These are phyloP conservation scores for Rhegmatorhina hoffmannsi DNA, from an alignment of 2,113 vertebrate species.

Conservation along the genomic window DNA sequence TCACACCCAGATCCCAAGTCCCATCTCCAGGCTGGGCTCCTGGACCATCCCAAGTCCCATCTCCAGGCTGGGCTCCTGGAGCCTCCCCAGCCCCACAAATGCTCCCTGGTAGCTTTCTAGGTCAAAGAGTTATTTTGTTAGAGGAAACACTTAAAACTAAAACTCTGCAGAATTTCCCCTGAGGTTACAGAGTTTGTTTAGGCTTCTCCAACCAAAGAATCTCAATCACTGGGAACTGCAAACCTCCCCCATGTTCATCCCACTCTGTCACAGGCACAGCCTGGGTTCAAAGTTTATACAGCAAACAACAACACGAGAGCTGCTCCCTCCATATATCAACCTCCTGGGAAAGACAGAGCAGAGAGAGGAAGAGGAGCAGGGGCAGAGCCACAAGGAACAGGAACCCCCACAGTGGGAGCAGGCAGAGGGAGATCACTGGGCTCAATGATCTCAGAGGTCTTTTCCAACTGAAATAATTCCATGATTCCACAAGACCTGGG, in stretches of 20 bases:
- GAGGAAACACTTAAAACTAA: constrained; percentile 51
- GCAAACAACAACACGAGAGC: constrained; percentile 19
- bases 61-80: rapidly evolving
- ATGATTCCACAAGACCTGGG: not conserved
- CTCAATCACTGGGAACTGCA: constrained; percentile 22
- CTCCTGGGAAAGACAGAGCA: not conserved
- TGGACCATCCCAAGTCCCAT: rapidly evolving
- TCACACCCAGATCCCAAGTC: not conserved
- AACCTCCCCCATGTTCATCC: constrained; percentile 19
- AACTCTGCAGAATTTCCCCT: constrained; percentile 36
- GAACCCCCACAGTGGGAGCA: rapidly evolving
- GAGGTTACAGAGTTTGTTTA: constrained; percentile 58
- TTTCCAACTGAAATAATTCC: not conserved
- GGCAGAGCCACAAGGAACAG: not conserved
- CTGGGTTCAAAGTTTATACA: not conserved
- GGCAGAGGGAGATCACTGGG: not conserved
- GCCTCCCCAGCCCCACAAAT: not conserved
- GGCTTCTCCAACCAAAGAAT: constrained; percentile 44
- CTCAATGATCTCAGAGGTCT: not conserved
- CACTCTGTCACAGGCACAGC: not conserved
- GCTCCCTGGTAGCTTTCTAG: constrained; percentile 19
- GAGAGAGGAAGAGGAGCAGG: not conserved
- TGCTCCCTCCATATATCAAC: not conserved
- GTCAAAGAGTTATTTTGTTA: constrained; percentile 10
- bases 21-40: not conserved